These are phyloP conservation scores for Mactromeris polynyma DNA, from an alignment of 2,888 invertebrate genomes.

Conservation along the genomic window DNA sequence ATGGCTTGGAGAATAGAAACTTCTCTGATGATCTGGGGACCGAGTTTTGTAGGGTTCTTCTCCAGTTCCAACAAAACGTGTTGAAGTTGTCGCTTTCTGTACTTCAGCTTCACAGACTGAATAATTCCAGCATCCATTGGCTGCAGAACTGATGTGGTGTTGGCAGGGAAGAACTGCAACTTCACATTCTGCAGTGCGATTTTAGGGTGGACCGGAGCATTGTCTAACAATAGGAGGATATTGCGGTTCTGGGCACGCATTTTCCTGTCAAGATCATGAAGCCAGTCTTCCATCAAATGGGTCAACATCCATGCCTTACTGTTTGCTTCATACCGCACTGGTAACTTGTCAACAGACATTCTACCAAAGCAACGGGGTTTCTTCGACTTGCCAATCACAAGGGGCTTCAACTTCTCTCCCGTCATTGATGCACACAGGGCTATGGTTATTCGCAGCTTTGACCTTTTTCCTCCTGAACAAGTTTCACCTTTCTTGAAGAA, in stretches of 20 bases:
- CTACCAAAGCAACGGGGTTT: not conserved
- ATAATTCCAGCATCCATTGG: no score
- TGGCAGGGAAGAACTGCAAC: slow-evolving; percentile 54
- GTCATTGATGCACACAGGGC: slow-evolving; percentile 57
- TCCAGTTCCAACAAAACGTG: no score
- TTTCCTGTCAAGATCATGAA: slow-evolving; percentile 30
- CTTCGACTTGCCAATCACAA: not conserved
- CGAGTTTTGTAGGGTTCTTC: no score
- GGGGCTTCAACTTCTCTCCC: slow-evolving; percentile 17
- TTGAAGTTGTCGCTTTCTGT: slow-evolving; percentile 41
- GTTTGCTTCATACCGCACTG: slow-evolving; percentile 58
- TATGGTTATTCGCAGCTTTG: slow-evolving; percentile 59
- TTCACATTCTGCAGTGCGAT: slow-evolving; percentile 50
- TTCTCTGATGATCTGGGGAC: no score
- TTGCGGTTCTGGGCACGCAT: slow-evolving; percentile 40
- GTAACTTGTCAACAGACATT: slow-evolving; percentile 28
- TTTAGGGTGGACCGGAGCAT: slow-evolving; percentile 49
- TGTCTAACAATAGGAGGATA: slow-evolving; percentile 58
- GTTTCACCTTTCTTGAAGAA: slow-evolving; percentile 51
- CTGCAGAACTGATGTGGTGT: slow-evolving; percentile 63
- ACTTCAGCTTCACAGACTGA: no score
- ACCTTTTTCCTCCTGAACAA: slow-evolving; percentile 62
- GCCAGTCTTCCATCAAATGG: slow-evolving; percentile 52
- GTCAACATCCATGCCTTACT: slow-evolving; percentile 64
- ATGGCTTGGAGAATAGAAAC: no score